A percentile compares a stretch with the other conserved stretches of the same genome.
Evolutionary conservation across 1,140 invertebrate genomes (phyloP).

Genomic region (Drosophila setifemur): DNA sequence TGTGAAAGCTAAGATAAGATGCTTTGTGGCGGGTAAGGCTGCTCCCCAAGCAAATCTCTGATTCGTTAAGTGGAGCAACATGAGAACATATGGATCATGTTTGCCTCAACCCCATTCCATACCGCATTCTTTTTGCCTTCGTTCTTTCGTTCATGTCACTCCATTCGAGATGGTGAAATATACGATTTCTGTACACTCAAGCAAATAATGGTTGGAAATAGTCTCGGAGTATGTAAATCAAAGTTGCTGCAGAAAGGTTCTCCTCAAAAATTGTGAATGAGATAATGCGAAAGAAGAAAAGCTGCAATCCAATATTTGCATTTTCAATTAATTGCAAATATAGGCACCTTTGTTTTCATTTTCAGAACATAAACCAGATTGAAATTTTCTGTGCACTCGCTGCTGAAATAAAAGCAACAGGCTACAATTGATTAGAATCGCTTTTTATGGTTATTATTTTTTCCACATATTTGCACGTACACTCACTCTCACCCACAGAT

Average conservation of each 20-base stretch:
- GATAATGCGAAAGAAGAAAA: too few relatives aligned
- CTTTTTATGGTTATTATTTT: constrained; percentile 37
- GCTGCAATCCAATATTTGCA: too few relatives aligned
- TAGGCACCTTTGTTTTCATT: too few relatives aligned
- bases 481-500: constrained; percentile 5
- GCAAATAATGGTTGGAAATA: too few relatives aligned
- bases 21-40: background rate
- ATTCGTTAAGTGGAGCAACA: background rate
- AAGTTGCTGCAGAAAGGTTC: too few relatives aligned
- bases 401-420: constrained; percentile 14
- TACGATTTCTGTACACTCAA: constrained; percentile 15
- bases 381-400: background rate
- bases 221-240: too few relatives aligned
- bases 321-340: too few relatives aligned
- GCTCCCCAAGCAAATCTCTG: constrained; percentile 1
- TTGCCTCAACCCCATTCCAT: constrained; percentile 31
- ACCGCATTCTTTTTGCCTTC: constrained; percentile 12
- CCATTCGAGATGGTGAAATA: background rate
- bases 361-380: too few relatives aligned
- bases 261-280: too few relatives aligned
- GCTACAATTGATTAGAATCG: constrained; percentile 39
- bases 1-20: constrained; percentile 27
- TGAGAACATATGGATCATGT: constrained; percentile 38
- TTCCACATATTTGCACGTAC: constrained; percentile 49
- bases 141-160: constrained; percentile 3